Percentiles rank a stretch among this genome's conserved stretches.
Evolutionary conservation across 2,113 vertebrate species (phyloP).

Genomic region (Ascaphus truei): DNA sequence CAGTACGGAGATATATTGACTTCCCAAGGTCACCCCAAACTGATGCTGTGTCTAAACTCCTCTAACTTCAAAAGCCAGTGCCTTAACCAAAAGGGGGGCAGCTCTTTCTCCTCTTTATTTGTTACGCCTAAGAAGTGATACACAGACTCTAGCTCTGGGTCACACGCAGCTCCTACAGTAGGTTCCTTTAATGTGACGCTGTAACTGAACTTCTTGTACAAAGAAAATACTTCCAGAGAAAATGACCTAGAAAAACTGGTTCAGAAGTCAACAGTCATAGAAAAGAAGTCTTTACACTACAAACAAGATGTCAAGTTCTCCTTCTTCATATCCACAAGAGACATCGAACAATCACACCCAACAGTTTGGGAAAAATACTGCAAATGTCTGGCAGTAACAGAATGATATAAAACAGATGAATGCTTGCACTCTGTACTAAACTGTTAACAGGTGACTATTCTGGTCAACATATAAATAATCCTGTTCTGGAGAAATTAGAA

Average conservation of each 20-base stretch:
- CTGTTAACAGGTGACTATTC: too few relatives aligned
- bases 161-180: neutral
- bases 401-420: too few relatives aligned
- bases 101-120: neutral
- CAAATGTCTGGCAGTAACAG: too few relatives aligned
- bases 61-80: neutral
- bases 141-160: neutral
- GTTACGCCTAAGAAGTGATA: neutral
- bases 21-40: too few relatives aligned
- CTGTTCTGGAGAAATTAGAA: too few relatives aligned
- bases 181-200: neutral
- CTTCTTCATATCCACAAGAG: neutral
- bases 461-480: too few relatives aligned
- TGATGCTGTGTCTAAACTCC: neutral
- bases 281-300: neutral
- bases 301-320: neutral
- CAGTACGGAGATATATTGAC: too few relatives aligned
- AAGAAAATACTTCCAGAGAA: neutral
- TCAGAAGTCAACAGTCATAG: neutral
- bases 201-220: neutral
- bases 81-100: neutral
- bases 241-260: conserved; percentile 19
- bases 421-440: too few relatives aligned
- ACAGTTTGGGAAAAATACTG: neutral
- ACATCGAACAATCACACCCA: neutral